Evolutionary conservation across 2,888 invertebrate genomes (phyloP).

Genomic region (Lysandra bellargus): DNA sequence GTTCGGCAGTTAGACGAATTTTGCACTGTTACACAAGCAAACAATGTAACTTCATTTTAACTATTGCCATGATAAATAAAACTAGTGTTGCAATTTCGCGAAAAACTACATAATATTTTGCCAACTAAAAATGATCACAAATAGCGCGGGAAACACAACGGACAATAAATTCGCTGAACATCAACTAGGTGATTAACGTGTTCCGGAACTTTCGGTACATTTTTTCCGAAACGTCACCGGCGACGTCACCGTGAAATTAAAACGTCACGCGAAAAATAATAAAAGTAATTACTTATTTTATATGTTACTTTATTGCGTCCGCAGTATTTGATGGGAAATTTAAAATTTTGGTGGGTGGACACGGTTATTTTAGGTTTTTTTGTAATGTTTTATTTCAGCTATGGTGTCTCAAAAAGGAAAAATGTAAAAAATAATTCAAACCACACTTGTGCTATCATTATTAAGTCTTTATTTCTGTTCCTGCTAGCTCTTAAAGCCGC

Average conservation of each 20-base stretch:
- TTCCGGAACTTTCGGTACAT: slow-evolving; percentile 19
- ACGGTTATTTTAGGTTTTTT: background rate
- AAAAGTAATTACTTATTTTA: slow-evolving; percentile 23
- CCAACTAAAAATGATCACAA: background rate
- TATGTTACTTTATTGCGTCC: slow-evolving; percentile 7
- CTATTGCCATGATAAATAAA: background rate
- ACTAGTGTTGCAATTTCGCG: background rate
- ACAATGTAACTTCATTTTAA: no score
- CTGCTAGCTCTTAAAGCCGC: no score
- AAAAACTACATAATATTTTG: background rate
- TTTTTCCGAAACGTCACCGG: slow-evolving; percentile 24
- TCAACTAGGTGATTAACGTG: slow-evolving; percentile 5
- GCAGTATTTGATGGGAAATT: background rate
- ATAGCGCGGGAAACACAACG: background rate
- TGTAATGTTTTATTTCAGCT: background rate
- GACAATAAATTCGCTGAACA: background rate
- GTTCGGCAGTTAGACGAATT: background rate
- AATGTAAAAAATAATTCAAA: no score
- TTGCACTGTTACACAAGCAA: background rate
- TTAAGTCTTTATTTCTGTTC: no score
- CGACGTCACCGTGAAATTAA: slow-evolving; percentile 29
- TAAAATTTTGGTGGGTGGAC: background rate
- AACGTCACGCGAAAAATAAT: slow-evolving; percentile 17
- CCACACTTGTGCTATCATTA: no score
- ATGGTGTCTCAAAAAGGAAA: no score